Evolutionary conservation across 2,888 invertebrate species (phyloP).

Genomic region (Xestobium rufovillosum): DNA sequence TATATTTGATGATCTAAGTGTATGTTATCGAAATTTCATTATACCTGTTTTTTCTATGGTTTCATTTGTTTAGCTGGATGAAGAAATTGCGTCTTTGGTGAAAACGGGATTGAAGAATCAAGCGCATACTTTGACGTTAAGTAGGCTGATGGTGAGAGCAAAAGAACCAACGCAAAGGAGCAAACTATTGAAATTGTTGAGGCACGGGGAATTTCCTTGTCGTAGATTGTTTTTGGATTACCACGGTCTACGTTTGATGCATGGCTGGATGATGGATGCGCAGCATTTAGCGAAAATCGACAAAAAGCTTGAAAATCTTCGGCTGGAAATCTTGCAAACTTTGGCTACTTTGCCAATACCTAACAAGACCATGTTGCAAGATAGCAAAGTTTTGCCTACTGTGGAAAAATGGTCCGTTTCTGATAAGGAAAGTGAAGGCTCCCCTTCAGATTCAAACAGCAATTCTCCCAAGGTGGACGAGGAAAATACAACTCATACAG

Average conservation of each 20-base stretch:
- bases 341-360: conserved; percentile 82
- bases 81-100: conserved; percentile 76
- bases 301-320: conserved; percentile 34
- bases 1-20: conserved; percentile 57
- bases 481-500: conserved; percentile 13
- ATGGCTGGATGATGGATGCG: conserved; percentile 86
- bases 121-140: conserved; percentile 79
- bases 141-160: conserved; percentile 87
- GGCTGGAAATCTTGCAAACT: conserved; percentile 69
- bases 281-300: conserved; percentile 39
- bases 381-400: conserved; percentile 79
- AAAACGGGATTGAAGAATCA: conserved; percentile 80
- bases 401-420: conserved; percentile 74
- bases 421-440: conserved; percentile 35
- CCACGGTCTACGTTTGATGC: conserved; percentile 82
- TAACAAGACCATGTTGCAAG: conserved; percentile 87
- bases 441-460: conserved; percentile 41
- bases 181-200: conserved; percentile 68
- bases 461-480: conserved; percentile 36
- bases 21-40: conserved; percentile 36
- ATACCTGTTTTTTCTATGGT: conserved; percentile 11
- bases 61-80: conserved; percentile 58
- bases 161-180: conserved; percentile 71
- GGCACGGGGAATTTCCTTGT: conserved; percentile 74
- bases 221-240: conserved; percentile 85